Percentiles rank a stretch among this genome's conserved stretches.
Evolutionary conservation across 2,888 invertebrate genomes (phyloP).

Genomic region (Busseola fusca): DNA sequence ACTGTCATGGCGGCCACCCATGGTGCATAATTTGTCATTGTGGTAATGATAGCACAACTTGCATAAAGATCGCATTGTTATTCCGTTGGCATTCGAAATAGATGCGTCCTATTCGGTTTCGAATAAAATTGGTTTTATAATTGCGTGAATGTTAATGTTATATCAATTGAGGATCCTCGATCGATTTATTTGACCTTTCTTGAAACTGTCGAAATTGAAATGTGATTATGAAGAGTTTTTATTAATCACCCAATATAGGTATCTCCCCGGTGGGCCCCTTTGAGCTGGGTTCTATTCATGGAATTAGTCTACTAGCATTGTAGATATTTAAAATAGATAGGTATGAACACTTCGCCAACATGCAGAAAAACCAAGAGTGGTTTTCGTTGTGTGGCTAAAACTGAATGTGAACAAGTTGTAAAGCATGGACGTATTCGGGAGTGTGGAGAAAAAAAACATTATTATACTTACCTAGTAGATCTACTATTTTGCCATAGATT

Average conservation of each 20-base stretch:
- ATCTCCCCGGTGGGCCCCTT: no score
- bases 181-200: constrained; percentile 19
- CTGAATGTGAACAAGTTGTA: no score
- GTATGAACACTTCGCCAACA: no score
- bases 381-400: no score
- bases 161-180: constrained; percentile 8
- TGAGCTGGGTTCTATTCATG: background rate
- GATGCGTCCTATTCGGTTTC: constrained; percentile 7
- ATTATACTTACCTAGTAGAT: no score
- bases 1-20: constrained; percentile 84
- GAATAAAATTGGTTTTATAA: constrained; percentile 14
- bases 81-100: constrained; percentile 22
- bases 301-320: no score
- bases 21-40: constrained; percentile 77
- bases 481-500: no score
- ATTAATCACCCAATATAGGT: no score
- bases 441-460: no score
- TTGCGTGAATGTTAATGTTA: constrained; percentile 28
- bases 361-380: no score
- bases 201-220: constrained; percentile 6
- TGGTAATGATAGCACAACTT: constrained; percentile 70
- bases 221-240: background rate
- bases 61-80: constrained; percentile 55
- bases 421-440: no score
- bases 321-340: no score